Base-by-base conservation (phyloP, 1,140 invertebrate species). In the Zaprionus vittiger region DNA sequence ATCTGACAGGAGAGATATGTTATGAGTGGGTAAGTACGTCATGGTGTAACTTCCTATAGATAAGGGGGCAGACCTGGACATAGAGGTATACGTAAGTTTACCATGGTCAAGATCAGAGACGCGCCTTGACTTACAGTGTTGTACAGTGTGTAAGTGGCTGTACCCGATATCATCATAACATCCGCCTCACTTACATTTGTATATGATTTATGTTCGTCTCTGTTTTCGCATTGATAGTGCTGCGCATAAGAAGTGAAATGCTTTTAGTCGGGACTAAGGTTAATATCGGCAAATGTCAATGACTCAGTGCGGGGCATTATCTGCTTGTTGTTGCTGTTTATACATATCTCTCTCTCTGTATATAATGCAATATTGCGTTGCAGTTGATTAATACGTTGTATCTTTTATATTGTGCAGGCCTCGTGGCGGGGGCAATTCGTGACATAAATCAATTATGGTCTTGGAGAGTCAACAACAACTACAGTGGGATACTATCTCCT, bases 401-500 rank as follows among this genome's bases (percentile, higher is more conserved):
- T 79, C 61, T 75, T 47, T 28, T 64, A 52, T 52, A 61, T 56
- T 68, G 34, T 47, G 28, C 67, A 67, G 63, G 68, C 61, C 62
- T 70, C 60, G 66, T 80, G 57, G 62, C 74, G 41, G 49, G 52
- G 60, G 63, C 81, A 65, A 75, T 79, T 86, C 84, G 84, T 87
- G 84, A 81, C 79, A 75, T 72, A 65, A 74, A 83, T 83, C 74
- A 83, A 79, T 87, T 86, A 87, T 81, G 81, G 77, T 57, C 65
- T 56, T 63, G 68, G 61, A 31, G 38, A 38, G 28, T 37, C 26
- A 24, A 38, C 56, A 22, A 52, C 47, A 52, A 52, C 47, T 24
- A 52, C 4, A 11, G 7, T 17, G n/a, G 17, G 47, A 6, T 47
- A 14, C 11, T 52, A 52, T 52, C 47, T 52, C 31, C 31, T 11